These are phyloP conservation scores for Acarapis woodi DNA, from an alignment of 1,140 invertebrate species.

Conservation along the genomic window DNA sequence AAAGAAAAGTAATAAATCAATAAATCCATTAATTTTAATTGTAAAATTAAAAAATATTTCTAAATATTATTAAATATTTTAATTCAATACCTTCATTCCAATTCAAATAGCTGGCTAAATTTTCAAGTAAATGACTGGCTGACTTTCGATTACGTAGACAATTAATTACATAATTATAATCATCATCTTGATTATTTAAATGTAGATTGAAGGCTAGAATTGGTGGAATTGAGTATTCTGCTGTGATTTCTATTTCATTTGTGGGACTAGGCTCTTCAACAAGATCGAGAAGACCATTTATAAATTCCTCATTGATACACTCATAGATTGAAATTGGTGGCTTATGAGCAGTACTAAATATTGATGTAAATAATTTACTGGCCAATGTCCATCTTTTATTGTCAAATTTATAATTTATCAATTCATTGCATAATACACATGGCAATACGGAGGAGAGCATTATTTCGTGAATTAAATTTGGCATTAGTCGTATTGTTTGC, in stretches of 20 bases:
- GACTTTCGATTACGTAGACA: constrained; percentile 33
- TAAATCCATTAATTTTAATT: background rate
- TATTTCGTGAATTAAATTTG: constrained; percentile 27
- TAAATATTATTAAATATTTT: background rate
- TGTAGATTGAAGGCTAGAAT: constrained; percentile 65
- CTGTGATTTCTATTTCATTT: constrained; percentile 16
- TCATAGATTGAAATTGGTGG: constrained; percentile 18
- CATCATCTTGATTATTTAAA: constrained; percentile 27
- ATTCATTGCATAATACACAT: constrained; percentile 42
- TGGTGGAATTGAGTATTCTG: constrained; percentile 8
- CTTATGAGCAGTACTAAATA: constrained; percentile 51
- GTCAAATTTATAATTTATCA: constrained; percentile 31
- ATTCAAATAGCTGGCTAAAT: constrained; percentile 52
- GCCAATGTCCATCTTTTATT: constrained; percentile 37
- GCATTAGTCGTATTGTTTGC: constrained; percentile 5
- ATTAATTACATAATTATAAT: constrained; percentile 41
- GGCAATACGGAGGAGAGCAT: constrained; percentile 57
- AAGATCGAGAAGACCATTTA: constrained; percentile 40
- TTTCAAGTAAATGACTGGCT: constrained; percentile 62
- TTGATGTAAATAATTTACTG: constrained; percentile 43
- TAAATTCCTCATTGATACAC: constrained; percentile 40
- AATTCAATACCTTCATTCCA: constrained; percentile 29
- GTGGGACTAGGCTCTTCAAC: too few relatives aligned
- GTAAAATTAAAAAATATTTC: too few relatives aligned
- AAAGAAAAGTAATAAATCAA: background rate